Evolutionary conservation across 2,113 vertebrate genomes (phyloP), one percentile per base, ranked within the genome.

Genomic region (Pteruthius melanotis): DNA sequence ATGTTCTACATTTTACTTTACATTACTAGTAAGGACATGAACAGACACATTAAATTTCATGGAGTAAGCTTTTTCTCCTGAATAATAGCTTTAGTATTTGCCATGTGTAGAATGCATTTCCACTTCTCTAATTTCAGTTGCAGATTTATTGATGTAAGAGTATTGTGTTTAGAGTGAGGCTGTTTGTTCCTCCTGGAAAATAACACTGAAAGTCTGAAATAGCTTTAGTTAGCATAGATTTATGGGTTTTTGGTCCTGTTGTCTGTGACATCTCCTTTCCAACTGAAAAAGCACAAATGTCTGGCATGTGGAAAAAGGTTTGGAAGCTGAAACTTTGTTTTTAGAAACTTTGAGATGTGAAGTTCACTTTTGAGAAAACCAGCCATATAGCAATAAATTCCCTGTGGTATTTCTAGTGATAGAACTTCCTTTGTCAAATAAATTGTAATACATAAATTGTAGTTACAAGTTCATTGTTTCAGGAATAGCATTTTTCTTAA

Each of bases 41-140:
- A 47, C 19, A 88, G 40, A 68, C 11, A 26, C 22, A 35, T 61
- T 76, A 53, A 13, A 15, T 75, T 74, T 37, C 3, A 1, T 26
- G 19, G 21, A 74, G 35, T 59, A 74, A 49, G 12, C 15, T 52
- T 63, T 90, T 77, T 54, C 23, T 71, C 35, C 56, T 60, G 52
- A 82, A 22, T 87, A 89, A 61, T 42, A 81, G 19, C 57, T 66
- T 54, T 66, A 63, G 23, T 70, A 35, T 96, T 89, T 92, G 53
- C 85, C 54, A 54, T 80, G 61, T 88, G 92, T 83, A 77, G 66
- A 95, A 93, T 90, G 33, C 70, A 92, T 95, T 94, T 94, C 88
- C 79, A 92, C 30, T 35, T 78, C 68, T 94, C 71, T 95, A 40
- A 87, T 89, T 93, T 95, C 70, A 91, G 2, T 53, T 91, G 74